Evolutionary conservation across 2,113 vertebrate genomes (phyloP), one percentile per base, ranked within the genome.

Genomic region (Sterrhoptilus dennistouni): DNA sequence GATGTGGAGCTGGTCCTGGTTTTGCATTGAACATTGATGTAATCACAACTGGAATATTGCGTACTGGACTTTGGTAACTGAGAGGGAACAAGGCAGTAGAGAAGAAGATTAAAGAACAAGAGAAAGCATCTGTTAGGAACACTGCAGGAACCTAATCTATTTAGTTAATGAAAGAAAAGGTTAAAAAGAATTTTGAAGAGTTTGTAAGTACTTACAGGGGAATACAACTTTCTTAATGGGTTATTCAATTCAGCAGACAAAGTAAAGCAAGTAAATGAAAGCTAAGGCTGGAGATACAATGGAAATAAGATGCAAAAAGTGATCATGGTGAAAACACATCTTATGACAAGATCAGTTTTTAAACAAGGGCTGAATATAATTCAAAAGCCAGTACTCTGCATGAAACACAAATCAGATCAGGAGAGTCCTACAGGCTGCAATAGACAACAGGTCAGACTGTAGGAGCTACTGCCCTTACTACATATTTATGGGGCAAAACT

Each of bases 81-180:
- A 75, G 42, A 92, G 25, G 35, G 52, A 84, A 70, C n/a, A 71
- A n/a, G 40, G 36, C 52, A 81, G 31, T 12, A 47, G 35, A 33
- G 52, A 84, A 31, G 71, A 91, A 84, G 65, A 89, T 72, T 91
- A 65, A 89, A 87, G 56, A 90, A 84, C 31, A 42, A 78, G 36
- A 87, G 38, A 60, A 91, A 84, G 14, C 28, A 69, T 52, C 69
- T 84, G 23, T 64, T 89, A 89, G 36, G 47, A 84, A 57, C 49
- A 57, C 74, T 91, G 44, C 60, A 72, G 57, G 25, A 94, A 53
- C 7, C 45, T 83, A 68, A 88, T 86, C 81, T 69, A 60, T 33
- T 92, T 78, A 68, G 52, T 57, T 87, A 95, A 88, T 80, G 31
- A 89, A 95, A 78, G 20, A 79, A 91, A 90, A 95, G 86, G 93